Conservation (phyloP, 2,888 invertebrate species). For the Tinea semifulvella region DNA sequence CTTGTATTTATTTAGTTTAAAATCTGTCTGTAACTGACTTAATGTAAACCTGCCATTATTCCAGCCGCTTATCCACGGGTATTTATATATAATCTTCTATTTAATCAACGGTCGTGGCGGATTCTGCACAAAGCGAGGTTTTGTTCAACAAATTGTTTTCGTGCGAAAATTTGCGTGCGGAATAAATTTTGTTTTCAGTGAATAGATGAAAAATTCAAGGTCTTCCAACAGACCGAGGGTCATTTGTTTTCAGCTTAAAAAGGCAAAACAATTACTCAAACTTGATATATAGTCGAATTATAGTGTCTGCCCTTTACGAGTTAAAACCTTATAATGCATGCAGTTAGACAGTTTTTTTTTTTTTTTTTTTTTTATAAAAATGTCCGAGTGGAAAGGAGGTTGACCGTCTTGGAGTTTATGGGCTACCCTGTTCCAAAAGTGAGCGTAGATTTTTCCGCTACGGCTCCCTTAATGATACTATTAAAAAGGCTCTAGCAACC, state of each 20-base stretch:
- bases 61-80: conserved; percentile 7
- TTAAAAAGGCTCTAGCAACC: too few relatives aligned
- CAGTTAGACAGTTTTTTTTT: too few relatives aligned
- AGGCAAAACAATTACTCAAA: conserved; percentile 5
- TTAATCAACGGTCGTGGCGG: conserved; percentile 20
- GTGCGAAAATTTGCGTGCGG: conserved; percentile 18
- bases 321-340: not conserved
- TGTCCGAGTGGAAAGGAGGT: too few relatives aligned
- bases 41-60: too few relatives aligned
- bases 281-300: not conserved
- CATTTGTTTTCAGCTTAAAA: conserved; percentile 1
- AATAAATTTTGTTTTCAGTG: conserved; percentile 18
- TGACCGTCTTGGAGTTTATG: too few relatives aligned
- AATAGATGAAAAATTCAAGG: conserved; percentile 10
- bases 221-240: not conserved
- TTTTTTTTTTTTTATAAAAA: too few relatives aligned
- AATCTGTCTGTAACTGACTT: too few relatives aligned
- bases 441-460: too few relatives aligned
- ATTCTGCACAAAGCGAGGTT: conserved; percentile 19
- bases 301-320: too few relatives aligned
- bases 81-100: conserved; percentile 21
- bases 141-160: conserved; percentile 21
- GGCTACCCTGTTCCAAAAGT: too few relatives aligned
- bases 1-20: too few relatives aligned
- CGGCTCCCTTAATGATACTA: too few relatives aligned